A percentile compares a stretch with the other conserved stretches of the same genome.
Evolutionary conservation across 2,888 invertebrate species (phyloP).

Genomic region (Agriopis leucophaearia): DNA sequence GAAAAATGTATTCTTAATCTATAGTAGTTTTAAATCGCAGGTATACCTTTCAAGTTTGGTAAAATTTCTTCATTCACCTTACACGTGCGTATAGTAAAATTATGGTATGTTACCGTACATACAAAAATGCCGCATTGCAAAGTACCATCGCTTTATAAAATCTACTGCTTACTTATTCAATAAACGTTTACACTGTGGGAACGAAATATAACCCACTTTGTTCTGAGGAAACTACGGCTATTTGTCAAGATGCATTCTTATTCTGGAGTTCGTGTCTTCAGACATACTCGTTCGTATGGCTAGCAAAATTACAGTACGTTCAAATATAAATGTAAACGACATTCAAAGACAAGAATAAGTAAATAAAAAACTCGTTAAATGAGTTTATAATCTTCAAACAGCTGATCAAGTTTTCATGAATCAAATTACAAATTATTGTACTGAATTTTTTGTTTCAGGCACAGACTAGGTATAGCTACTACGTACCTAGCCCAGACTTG

Average conservation of each 20-base stretch:
- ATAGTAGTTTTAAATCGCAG: no score
- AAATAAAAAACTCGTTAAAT: no score
- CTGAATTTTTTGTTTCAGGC: no score
- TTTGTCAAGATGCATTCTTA: slow-evolving; percentile 78
- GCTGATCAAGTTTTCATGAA: no score
- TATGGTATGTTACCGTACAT: slow-evolving; percentile 42
- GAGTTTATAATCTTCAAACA: no score
- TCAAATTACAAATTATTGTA: no score
- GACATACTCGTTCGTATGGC: slow-evolving; percentile 36
- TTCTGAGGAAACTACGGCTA: slow-evolving; percentile 76
- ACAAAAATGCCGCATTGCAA: slow-evolving; percentile 55
- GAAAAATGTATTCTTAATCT: no score
- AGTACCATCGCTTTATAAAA: slow-evolving; percentile 65
- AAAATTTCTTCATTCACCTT: background rate
- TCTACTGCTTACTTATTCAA: slow-evolving; percentile 78
- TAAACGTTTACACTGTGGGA: slow-evolving; percentile 79
- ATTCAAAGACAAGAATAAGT: no score
- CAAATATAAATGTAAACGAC: background rate
- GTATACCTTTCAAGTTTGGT: background rate
- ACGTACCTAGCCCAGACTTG: no score
- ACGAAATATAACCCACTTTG: slow-evolving; percentile 80
- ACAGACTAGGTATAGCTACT: no score
- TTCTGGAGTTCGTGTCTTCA: slow-evolving; percentile 63
- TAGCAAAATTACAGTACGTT: background rate
- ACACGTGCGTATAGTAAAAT: slow-evolving; percentile 4